Conservation (phyloP, 2,888 invertebrate species). For the Mythimna ferrago region DNA sequence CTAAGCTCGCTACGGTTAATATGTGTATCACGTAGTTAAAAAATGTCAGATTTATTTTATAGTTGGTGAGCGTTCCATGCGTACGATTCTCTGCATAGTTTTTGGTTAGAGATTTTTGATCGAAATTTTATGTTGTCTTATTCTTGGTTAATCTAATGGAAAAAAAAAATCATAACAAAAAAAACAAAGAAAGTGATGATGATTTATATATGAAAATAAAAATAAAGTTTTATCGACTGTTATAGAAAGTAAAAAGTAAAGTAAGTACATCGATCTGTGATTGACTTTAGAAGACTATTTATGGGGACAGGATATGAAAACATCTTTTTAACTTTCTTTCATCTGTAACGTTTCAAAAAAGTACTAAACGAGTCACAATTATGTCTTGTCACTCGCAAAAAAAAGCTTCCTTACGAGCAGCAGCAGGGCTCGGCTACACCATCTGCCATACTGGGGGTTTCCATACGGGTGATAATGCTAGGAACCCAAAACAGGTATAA, state of each 20-base stretch:
- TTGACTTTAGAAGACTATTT: too few species aligned
- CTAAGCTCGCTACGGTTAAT: constrained; percentile 21
- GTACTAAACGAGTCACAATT: background rate
- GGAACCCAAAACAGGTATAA: constrained; percentile 64
- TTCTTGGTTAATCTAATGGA: too few species aligned
- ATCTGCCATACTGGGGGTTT: constrained; percentile 46
- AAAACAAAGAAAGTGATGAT: too few species aligned
- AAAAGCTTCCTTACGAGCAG: constrained; percentile 18
- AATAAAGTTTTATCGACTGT: too few species aligned
- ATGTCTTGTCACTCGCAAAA: background rate
- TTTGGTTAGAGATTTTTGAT: background rate
- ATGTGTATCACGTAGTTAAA: constrained; percentile 47
- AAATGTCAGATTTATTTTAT: constrained; percentile 32
- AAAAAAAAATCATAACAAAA: too few species aligned
- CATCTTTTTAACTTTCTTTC: too few species aligned
- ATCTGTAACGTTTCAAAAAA: background rate
- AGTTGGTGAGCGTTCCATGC: constrained; percentile 11
- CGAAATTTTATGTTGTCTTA: too few species aligned
- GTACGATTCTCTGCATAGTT: constrained; percentile 6
- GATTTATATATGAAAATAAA: too few species aligned
- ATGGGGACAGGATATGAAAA: too few species aligned
- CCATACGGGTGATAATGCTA: constrained; percentile 55
- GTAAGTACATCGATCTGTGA: too few species aligned
- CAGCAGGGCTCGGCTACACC: constrained; percentile 1
- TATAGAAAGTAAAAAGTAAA: too few species aligned